Conservation (phyloP, 2,888 invertebrate species). For the Artemia sinica region DNA sequence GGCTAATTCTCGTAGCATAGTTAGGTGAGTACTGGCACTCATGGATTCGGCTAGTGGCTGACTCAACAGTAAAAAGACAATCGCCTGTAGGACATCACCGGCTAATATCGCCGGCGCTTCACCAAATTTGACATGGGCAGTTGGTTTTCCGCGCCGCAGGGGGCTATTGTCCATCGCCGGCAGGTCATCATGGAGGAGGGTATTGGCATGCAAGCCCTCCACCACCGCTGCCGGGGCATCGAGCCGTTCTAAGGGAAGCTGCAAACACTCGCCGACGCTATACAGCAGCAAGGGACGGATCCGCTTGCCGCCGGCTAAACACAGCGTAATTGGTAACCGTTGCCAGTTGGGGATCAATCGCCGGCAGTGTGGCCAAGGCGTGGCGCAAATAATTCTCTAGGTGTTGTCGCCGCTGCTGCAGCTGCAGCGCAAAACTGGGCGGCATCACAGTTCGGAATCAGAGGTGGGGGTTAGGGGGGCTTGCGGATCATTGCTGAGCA, state of each 20-base stretch:
- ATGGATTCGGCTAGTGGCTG: background rate
- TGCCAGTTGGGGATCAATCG: too few relatives aligned
- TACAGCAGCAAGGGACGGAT: background rate
- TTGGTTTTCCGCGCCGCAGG: slow-evolving; percentile 17
- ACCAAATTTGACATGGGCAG: slow-evolving; percentile 5
- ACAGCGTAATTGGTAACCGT: too few relatives aligned
- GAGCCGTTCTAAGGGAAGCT: background rate
- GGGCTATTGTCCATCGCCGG: slow-evolving; percentile 19
- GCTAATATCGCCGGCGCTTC: background rate
- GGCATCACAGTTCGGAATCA: too few relatives aligned
- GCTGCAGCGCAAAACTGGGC: too few relatives aligned
- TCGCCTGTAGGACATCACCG: background rate
- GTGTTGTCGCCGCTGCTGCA: too few relatives aligned
- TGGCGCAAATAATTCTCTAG: too few relatives aligned
- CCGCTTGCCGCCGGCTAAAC: too few relatives aligned
- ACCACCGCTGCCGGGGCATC: slow-evolving; percentile 11
- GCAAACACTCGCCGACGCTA: background rate
- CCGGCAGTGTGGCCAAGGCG: too few relatives aligned
- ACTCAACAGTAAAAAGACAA: background rate
- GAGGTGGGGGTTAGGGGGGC: too few relatives aligned
- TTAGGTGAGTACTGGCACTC: background rate
- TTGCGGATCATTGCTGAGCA: too few relatives aligned
- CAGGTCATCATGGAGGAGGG: slow-evolving; percentile 21
- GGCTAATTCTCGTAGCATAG: background rate
- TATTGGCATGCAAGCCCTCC: slow-evolving; percentile 20